A percentile compares a stretch with the other conserved stretches of the same genome.
These are phyloP conservation scores for Hippopotamyrus pictus DNA, from an alignment of 2,797 vertebrate species.

Conservation along the genomic window DNA sequence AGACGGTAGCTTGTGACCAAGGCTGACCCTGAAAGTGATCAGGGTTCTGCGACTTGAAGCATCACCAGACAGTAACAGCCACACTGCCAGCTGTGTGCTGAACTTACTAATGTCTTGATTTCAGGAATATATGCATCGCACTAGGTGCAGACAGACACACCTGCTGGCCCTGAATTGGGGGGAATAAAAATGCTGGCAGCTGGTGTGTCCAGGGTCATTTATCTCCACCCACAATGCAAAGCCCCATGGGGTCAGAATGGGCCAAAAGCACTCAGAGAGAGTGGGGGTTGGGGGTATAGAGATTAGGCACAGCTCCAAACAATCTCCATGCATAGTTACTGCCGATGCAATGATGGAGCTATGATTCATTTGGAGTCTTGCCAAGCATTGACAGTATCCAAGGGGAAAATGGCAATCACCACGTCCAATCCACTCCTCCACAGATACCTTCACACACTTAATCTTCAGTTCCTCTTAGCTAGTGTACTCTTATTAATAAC, in stretches of 20 bases:
- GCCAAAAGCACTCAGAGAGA: slow-evolving; percentile 16
- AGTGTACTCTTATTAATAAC: neutral
- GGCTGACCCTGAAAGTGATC: neutral
- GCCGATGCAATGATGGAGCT: neutral
- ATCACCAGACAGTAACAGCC: neutral
- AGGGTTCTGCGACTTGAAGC: neutral
- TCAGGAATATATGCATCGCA: neutral
- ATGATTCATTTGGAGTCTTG: neutral
- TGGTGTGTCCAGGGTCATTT: slow-evolving; percentile 37
- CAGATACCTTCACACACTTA: slow-evolving; percentile 6
- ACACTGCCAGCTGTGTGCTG: neutral
- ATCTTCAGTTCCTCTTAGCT: neutral
- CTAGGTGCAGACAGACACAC: slow-evolving; percentile 11
- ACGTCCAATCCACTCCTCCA: neutral
- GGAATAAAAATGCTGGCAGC: slow-evolving; percentile 32
- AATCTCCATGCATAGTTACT: slow-evolving; percentile 54
- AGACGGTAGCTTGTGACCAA: neutral
- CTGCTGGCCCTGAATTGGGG: slow-evolving; percentile 32
- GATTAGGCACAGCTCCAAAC: no score
- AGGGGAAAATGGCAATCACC: neutral
- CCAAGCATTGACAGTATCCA: neutral
- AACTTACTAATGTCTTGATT: neutral
- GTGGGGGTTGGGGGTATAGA: slow-evolving; percentile 29
- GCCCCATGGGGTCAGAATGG: slow-evolving; percentile 16
- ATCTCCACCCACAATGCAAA: slow-evolving; percentile 32